These are phyloP conservation scores for Drosophila carrolli DNA, from an alignment of 1,140 invertebrate genomes.

Conservation along the genomic window DNA sequence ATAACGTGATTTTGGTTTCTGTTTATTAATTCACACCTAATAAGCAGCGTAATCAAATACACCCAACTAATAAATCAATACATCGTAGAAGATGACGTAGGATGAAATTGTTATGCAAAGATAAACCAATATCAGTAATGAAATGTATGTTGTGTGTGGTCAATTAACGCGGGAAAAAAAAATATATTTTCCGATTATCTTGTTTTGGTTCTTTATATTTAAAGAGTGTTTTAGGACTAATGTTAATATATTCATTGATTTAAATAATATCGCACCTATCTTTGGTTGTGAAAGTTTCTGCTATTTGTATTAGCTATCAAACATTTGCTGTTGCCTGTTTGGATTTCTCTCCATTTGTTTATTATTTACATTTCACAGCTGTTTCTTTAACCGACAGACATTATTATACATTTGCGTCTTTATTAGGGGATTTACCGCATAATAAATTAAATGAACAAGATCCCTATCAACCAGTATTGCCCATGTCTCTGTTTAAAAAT, in stretches of 20 bases:
- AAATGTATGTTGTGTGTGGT: constrained; percentile 43
- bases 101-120: not conserved
- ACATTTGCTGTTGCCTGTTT: not conserved
- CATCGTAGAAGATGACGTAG: constrained; percentile 13
- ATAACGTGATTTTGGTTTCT: constrained; percentile 49
- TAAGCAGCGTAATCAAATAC: constrained; percentile 45
- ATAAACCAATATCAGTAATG: constrained; percentile 29
- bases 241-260: not conserved
- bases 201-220: constrained; percentile 2
- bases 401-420: not conserved
- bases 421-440: not conserved
- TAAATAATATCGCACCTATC: not conserved
- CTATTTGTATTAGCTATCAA: not conserved
- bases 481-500: constrained; percentile 2
- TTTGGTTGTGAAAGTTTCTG: not conserved
- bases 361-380: constrained; percentile 21
- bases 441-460: not conserved
- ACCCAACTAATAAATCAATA: constrained; percentile 28
- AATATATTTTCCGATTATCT: constrained; percentile 8
- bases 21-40: constrained; percentile 53
- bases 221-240: not conserved
- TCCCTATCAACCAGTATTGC: too few relatives aligned
- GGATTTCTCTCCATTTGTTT: not conserved
- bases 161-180: constrained; percentile 32
- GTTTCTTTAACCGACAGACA: not conserved